Conservation (phyloP, 2,797 vertebrate genomes). For the Ctenochaetus hawaiiensis region DNA sequence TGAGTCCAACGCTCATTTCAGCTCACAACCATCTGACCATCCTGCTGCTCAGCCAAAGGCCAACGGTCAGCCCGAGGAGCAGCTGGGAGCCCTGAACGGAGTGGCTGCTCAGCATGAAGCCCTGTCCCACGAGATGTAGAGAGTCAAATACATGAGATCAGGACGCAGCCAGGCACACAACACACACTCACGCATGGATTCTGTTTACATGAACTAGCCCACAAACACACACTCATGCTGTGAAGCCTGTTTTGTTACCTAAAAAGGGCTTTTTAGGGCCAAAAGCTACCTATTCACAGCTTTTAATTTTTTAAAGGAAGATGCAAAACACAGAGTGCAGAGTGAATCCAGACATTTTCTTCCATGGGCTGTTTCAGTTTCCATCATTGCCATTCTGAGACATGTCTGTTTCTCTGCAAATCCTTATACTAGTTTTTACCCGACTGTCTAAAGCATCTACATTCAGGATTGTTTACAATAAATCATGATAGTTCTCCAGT, state of each 20-base stretch:
- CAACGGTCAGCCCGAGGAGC: conserved; percentile 67
- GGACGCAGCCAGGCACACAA: conserved; percentile 56
- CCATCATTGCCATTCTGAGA: conserved; percentile 20
- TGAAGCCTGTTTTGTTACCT: conserved; percentile 49
- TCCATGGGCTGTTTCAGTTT: not conserved
- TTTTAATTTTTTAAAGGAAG: conserved; percentile 38
- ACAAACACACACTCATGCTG: conserved; percentile 53
- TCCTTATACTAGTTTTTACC: not conserved
- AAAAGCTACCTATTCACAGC: conserved; percentile 31
- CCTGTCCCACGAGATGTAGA: conserved; percentile 93
- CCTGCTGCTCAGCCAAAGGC: conserved; percentile 59
- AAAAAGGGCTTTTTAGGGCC: conserved; percentile 32
- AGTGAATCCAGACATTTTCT: conserved; percentile 13
- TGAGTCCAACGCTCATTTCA: conserved; percentile 88
- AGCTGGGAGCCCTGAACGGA: conserved; percentile 82
- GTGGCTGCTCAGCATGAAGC: conserved; percentile 86
- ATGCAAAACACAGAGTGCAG: conserved; percentile 20
- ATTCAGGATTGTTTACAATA: conserved; percentile 34
- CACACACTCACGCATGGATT: conserved; percentile 23
- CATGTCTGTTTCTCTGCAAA: conserved; percentile 13
- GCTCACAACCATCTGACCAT: conserved; percentile 80
- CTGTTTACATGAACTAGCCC: conserved; percentile 58
- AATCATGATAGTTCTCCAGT: conserved; percentile 2
- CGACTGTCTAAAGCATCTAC: conserved; percentile 12
- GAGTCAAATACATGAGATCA: conserved; percentile 20